Evolutionary conservation across 1,140 invertebrate species (phyloP), one percentile per base, ranked within the genome.

Genomic region (Orchestia grillus): DNA sequence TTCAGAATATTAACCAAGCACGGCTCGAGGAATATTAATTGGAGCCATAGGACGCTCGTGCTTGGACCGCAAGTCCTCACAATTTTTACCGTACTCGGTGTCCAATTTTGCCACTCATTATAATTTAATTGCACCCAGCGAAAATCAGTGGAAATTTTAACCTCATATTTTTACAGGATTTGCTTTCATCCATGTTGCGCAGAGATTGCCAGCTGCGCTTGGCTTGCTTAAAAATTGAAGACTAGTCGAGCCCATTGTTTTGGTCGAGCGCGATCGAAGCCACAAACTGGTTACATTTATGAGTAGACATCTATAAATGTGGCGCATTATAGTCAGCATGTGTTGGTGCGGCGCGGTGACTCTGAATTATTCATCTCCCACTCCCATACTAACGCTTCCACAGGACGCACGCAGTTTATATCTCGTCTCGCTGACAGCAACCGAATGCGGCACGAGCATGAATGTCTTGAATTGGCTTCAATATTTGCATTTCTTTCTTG

Each of bases 261-360:
- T 41, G 88, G 41, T 90, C 42, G 28, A 43, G 88, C 88, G 42
- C n/a, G 88, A 42, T 90, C 43, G 28, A 42, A 41, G 41, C 88
- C 4, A n/a, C n/a, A 28, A 90, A 90, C 88, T 90, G 88, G 88
- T 90, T 90, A 16, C 88, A 90, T 44, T 44, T 90, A 44, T 90
- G 88, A 90, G 88, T 44, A 90, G 88, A 90, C 88, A 90, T 41
- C 88, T 90, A 90, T 90, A 90, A 90, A 90, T 90, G 88, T 90
- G 15, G 88, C 41, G 88, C 88, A 44, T 90, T 90, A 90, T 90
- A 44, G 88, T 44, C 88, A 42, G 88, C 15, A 90, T 90, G 41
- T 41, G 88, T 90, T 90, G 4, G 88, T 43, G 88, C 42, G 88
- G 41, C 41, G 88, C 43, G 88, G 42, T 42, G 88, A 15, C 43